Evolutionary conservation across 2,113 vertebrate genomes (phyloP), one percentile per base, ranked within the genome.

Genomic region (Xiphophorus couchianus): DNA sequence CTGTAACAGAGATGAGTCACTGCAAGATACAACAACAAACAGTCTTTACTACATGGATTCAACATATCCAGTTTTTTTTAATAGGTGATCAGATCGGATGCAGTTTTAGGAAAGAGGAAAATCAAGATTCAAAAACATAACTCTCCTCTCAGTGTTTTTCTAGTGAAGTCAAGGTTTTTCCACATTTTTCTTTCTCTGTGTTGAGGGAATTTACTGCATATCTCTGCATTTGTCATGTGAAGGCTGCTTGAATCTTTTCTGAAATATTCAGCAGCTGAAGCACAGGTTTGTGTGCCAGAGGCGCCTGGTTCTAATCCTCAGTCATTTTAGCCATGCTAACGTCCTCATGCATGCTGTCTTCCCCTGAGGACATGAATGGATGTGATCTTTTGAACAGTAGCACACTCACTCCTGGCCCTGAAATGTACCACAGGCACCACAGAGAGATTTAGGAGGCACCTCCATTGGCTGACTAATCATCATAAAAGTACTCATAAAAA

Each of bases 271-370:
- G 74, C 1, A 30, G 69, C 77, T 71, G 12, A 65, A 78, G 65
- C 71, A 71, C 72, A 84, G 69, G 70, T 85, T 81, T 6, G 62
- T 31, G 73, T 83, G 83, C 88, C 84, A 61, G 51, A 77, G 69
- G 86, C 82, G 67, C 65, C 25, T 69, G 74, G 48, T 74, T 87
- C 78, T 88, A 76, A 87, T 90, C 82, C 76, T 39, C 65, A 66
- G 3, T 88, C 82, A 67, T 66, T 81, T 86, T 65, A 80, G 80
- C 78, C 77, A 74, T 84, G 62, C 48, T 67, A 69, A 69, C 74
- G 78, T 89, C 87, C 86, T 80, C 69, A 78, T 86, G 85, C 80
- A 60, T 65, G 66, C 78, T 65, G 72, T 81, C 77, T 76, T 73
- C 63, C 80, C 78, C 51, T 37, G 74, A 66, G 63, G 76, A 73